Percentiles rank a stretch among this genome's conserved stretches.
Evolutionary conservation across 2,888 invertebrate species (phyloP).

Genomic region (Myopa tessellatipennis): DNA sequence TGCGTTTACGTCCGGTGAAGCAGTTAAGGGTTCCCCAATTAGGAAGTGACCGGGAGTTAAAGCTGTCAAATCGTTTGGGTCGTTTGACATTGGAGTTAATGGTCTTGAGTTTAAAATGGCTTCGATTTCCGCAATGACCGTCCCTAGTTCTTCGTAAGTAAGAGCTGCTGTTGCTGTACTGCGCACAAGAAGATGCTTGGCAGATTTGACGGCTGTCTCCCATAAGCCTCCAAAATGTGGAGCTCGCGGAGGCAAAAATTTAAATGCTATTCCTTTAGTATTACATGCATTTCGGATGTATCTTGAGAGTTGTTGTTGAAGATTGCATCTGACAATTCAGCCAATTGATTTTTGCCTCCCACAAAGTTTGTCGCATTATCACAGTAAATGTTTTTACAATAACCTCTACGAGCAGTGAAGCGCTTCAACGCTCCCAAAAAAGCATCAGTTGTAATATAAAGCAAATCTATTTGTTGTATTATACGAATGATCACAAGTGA

Average conservation of each 20-base stretch:
- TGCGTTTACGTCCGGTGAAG: not conserved
- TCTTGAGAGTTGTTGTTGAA: not conserved
- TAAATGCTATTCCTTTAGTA: not conserved
- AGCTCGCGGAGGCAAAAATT: not conserved
- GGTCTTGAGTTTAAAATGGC: not conserved
- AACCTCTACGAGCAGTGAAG: slow-evolving; percentile 17
- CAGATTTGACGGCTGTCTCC: not conserved
- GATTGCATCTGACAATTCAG: not conserved
- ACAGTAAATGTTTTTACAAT: slow-evolving; percentile 41
- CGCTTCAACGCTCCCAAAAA: slow-evolving; percentile 42
- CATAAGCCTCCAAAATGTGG: not conserved
- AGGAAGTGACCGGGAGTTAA: not conserved
- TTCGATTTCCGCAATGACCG: not conserved
- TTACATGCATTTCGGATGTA: not conserved
- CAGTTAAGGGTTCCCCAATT: not conserved
- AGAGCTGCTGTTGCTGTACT: not conserved
- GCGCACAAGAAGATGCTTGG: too few relatives aligned
- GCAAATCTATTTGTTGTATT: too few relatives aligned
- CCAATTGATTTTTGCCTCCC: slow-evolving; percentile 4
- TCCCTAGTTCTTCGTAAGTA: not conserved
- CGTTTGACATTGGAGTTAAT: not conserved
- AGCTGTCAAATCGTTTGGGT: not conserved
- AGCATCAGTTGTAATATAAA: slow-evolving; percentile 38
- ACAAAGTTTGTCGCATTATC: slow-evolving; percentile 46
- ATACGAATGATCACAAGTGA: too few relatives aligned